Percentiles rank a stretch among this genome's conserved stretches.
These are phyloP conservation scores for Chaetodon trifascialis DNA, from an alignment of 2,113 vertebrate species.

Conservation along the genomic window DNA sequence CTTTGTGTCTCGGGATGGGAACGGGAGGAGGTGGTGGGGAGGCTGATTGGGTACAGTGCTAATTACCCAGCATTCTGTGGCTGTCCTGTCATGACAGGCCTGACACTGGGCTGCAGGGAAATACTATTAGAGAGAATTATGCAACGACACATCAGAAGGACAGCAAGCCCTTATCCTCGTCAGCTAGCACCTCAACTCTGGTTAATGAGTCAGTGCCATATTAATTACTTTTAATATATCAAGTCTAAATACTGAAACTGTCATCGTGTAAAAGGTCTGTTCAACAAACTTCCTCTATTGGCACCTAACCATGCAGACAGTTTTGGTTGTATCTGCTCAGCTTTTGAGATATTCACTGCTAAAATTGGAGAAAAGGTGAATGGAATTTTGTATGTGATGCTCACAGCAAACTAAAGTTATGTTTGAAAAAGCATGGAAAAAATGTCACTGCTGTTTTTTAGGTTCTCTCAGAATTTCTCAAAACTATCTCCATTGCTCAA, in stretches of 20 bases:
- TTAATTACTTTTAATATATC: neutral
- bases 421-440: neutral
- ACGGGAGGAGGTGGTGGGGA: constrained; percentile 56
- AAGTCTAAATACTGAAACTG: neutral
- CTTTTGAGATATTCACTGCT: neutral
- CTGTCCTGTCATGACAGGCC: constrained; percentile 69
- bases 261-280: neutral
- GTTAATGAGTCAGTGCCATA: neutral
- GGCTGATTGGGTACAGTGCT: constrained; percentile 82
- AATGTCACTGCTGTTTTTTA: neutral
- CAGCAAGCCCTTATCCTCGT: constrained; percentile 23
- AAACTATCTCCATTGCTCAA: neutral
- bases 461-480: neutral
- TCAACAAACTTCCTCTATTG: neutral
- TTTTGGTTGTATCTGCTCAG: neutral
- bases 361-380: neutral
- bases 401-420: neutral
- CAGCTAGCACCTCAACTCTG: constrained; percentile 4
- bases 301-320: neutral
- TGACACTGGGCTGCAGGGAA: constrained; percentile 70
- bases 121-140: constrained; percentile 71
- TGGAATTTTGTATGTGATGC: neutral
- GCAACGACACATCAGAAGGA: constrained; percentile 55
- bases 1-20: constrained; percentile 74
- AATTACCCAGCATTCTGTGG: constrained; percentile 77